These are phyloP conservation scores for Pimpla rufipes DNA, from an alignment of 2,888 invertebrate genomes.

Conservation along the genomic window DNA sequence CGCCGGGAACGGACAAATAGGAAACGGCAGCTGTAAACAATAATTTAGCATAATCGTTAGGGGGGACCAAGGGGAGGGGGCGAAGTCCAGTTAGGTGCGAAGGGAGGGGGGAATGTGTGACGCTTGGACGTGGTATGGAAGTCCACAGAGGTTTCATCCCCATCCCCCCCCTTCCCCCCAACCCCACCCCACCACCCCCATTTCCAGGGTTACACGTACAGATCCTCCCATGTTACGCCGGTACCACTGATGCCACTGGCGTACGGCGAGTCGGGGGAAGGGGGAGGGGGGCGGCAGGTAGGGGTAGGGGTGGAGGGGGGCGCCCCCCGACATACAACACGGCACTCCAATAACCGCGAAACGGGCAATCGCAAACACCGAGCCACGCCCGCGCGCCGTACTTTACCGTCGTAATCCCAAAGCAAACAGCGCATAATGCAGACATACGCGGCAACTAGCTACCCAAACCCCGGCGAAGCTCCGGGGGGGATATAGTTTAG, in stretches of 20 bases:
- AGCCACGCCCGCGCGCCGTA: slow-evolving; percentile 75
- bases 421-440: slow-evolving; percentile 82
- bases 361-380: slow-evolving; percentile 80
- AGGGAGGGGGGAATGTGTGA: slow-evolving; percentile 35
- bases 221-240: neutral
- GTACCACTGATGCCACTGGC: neutral
- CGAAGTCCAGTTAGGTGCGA: slow-evolving; percentile 31
- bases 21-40: slow-evolving; percentile 76
- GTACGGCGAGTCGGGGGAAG: slow-evolving; percentile 30
- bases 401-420: slow-evolving; percentile 81
- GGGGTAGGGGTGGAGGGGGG: slow-evolving; percentile 35
- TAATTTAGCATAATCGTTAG: slow-evolving; percentile 81
- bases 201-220: neutral
- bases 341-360: slow-evolving; percentile 80
- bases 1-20: slow-evolving; percentile 75
- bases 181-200: neutral
- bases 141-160: slow-evolving; percentile 5
- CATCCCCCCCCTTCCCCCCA: neutral
- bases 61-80: slow-evolving; percentile 68
- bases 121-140: slow-evolving; percentile 17
- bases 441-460: slow-evolving; percentile 79
- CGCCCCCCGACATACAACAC: slow-evolving; percentile 71
- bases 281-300: too few relatives aligned
- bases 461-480: neutral
- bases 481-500: neutral